phyloP scores from a whole-genome alignment of 2,113 vertebrate species.

The Mustela lutreola region DNA sequence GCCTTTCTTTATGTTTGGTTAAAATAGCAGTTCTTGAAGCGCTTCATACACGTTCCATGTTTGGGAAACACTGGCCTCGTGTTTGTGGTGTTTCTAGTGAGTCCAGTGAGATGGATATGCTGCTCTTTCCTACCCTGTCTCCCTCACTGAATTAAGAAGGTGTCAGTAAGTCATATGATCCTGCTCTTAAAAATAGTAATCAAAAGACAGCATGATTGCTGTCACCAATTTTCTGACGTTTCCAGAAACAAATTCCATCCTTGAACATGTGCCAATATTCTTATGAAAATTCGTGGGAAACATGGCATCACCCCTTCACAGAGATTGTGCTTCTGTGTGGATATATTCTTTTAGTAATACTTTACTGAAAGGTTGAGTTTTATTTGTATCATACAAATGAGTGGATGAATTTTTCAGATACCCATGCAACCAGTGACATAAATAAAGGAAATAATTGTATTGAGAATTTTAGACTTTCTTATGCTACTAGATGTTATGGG shows the following conservation, averaged over 20 bases:
- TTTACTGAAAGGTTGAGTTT: neutral
- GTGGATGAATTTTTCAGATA: neutral
- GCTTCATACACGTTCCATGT: neutral
- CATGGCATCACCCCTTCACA: accelerated
- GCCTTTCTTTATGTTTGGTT: neutral
- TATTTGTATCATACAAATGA: constrained; percentile 17
- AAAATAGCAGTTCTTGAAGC: neutral
- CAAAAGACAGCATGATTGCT: neutral
- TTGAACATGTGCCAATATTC: neutral
- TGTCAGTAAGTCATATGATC: neutral
- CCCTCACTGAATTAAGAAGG: neutral
- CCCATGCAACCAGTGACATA: neutral
- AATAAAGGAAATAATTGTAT: neutral
- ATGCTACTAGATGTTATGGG: neutral
- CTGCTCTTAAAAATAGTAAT: neutral
- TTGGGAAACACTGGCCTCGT: neutral
- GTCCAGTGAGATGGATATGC: accelerated
- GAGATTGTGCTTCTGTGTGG: neutral
- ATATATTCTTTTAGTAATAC: accelerated
- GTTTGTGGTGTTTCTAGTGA: neutral
- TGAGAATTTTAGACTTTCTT: neutral
- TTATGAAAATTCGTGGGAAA: neutral
- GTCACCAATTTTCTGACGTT: neutral
- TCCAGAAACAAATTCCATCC: neutral
- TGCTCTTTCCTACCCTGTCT: neutral